These are phyloP conservation scores for Oncopodura yosiiana DNA, from an alignment of 1,140 invertebrate genomes.

Conservation along the genomic window DNA sequence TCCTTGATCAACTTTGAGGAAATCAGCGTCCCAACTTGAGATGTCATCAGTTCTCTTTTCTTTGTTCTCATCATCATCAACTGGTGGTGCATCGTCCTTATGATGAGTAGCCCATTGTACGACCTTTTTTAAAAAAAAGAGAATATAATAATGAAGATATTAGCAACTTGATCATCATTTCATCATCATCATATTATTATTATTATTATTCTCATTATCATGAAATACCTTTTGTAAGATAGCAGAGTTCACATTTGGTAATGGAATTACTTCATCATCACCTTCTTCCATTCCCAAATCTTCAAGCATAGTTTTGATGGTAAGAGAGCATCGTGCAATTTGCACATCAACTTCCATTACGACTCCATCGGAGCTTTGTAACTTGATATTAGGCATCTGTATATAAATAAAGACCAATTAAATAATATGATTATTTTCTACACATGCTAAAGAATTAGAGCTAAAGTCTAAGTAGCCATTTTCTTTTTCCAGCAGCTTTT, in stretches of 20 bases:
- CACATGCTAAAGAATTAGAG: too few species aligned
- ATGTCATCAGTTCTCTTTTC: slow-evolving; percentile 98
- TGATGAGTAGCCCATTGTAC: slow-evolving; percentile 82
- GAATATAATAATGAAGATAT: background rate
- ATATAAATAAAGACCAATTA: too few species aligned
- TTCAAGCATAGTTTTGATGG: slow-evolving; percentile 51
- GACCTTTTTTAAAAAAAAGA: slow-evolving; percentile 49
- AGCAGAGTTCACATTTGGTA: slow-evolving; percentile 56
- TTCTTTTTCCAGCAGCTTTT: too few species aligned
- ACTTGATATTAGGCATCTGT: slow-evolving; percentile 42
- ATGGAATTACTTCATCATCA: slow-evolving; percentile 52
- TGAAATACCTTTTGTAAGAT: slow-evolving; percentile 58
- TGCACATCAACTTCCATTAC: slow-evolving; percentile 47
- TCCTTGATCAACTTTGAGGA: slow-evolving; percentile 92
- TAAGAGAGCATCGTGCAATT: slow-evolving; percentile 46
- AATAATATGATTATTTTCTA: too few species aligned
- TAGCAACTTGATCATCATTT: too few species aligned
- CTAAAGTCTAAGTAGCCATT: too few species aligned
- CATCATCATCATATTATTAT: too few species aligned
- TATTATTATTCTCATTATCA: too few species aligned
- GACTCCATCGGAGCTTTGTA: slow-evolving; percentile 46
- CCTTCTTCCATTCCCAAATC: slow-evolving; percentile 43
- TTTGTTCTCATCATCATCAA: slow-evolving; percentile 95
- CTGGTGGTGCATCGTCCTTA: slow-evolving; percentile 85
- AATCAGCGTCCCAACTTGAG: slow-evolving; percentile 96